A percentile compares a stretch with the other conserved stretches of the same genome.
Evolutionary conservation across 2,797 vertebrate species (phyloP).

Genomic region (Enteromius viviparus): DNA sequence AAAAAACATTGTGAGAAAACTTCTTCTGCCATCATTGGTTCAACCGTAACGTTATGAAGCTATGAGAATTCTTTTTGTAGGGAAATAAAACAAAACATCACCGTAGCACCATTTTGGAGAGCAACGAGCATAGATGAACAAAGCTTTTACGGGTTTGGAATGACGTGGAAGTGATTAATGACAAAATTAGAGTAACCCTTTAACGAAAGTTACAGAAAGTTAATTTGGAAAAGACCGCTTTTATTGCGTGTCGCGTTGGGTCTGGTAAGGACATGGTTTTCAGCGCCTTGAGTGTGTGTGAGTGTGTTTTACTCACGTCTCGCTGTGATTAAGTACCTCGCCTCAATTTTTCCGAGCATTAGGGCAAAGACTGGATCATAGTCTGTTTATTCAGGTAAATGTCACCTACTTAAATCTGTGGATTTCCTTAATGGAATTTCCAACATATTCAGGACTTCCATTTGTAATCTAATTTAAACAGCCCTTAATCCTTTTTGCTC

Average conservation of each 20-base stretch:
- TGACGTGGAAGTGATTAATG: too few species aligned
- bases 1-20: too few species aligned
- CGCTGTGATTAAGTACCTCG: conserved; percentile 33
- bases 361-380: conserved; percentile 37
- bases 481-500: conserved; percentile 55
- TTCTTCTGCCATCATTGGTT: too few species aligned
- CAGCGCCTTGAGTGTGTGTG: conserved; percentile 8
- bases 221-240: not conserved
- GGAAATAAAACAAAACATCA: too few species aligned
- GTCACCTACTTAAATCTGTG: conserved; percentile 55
- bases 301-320: conserved; percentile 23
- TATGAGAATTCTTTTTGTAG: too few species aligned
- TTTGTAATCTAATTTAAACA: conserved; percentile 58
- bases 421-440: conserved; percentile 54
- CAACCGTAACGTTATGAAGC: too few species aligned
- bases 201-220: too few species aligned
- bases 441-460: conserved; percentile 40
- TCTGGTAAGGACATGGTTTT: not conserved
- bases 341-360: conserved; percentile 50
- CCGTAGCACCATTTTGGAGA: too few species aligned
- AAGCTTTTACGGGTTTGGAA: too few species aligned
- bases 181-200: too few species aligned
- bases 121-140: too few species aligned
- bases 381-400: conserved; percentile 57
- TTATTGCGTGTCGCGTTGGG: not conserved